These are phyloP conservation scores for Imbricaverruca yamaguchii DNA, from an alignment of 2,888 invertebrate species.

Conservation along the genomic window DNA sequence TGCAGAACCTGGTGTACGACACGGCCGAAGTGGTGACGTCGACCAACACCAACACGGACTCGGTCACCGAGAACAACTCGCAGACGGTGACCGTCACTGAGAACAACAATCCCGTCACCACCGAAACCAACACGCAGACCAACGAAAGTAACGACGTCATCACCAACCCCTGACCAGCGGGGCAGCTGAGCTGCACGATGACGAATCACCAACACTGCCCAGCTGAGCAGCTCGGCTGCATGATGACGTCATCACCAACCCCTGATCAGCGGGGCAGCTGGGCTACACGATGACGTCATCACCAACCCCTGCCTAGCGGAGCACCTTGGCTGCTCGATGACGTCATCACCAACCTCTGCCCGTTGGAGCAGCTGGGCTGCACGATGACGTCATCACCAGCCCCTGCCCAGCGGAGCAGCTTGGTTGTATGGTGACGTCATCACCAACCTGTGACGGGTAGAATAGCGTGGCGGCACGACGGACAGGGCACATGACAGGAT, in stretches of 20 bases:
- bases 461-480: no score
- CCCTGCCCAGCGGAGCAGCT: no score
- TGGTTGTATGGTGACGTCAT: neutral
- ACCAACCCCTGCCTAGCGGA: no score
- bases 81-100: neutral
- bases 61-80: neutral
- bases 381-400: no score
- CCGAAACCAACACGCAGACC: conserved; percentile 5
- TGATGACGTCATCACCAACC: conserved; percentile 14
- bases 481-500: no score
- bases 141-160: conserved; percentile 11
- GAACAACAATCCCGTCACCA: conserved; percentile 8
- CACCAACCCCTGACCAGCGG: conserved; percentile 1
- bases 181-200: no score
- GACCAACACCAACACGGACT: neutral
- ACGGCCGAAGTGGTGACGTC: conserved; percentile 2
- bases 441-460: neutral
- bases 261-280: neutral
- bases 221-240: no score
- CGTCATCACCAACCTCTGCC: conserved; percentile 16
- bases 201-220: no score
- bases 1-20: neutral
- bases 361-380: no score
- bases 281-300: no score
- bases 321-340: neutral